Percentiles rank a stretch among this genome's conserved stretches.
Evolutionary conservation across 2,113 vertebrate genomes (phyloP).

Genomic region (Pedetes capensis): DNA sequence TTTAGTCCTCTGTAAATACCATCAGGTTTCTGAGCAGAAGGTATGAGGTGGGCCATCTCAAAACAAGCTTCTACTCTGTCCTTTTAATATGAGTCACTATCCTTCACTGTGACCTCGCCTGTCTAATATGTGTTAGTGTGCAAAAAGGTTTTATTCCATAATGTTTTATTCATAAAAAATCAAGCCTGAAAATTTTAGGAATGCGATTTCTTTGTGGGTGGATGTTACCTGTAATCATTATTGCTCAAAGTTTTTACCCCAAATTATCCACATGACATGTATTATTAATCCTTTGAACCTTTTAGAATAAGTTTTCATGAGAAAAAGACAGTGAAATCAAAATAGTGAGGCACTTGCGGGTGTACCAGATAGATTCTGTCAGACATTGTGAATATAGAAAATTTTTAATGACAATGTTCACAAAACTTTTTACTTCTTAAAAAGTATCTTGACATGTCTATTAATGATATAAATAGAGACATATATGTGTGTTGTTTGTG

Average conservation of each 20-base stretch:
- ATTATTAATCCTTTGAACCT: not conserved
- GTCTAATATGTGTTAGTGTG: constrained; percentile 62
- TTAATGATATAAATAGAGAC: constrained; percentile 35
- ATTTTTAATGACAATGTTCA: constrained; percentile 52
- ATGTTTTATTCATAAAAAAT: constrained; percentile 48
- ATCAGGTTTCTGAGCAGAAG: constrained; percentile 60
- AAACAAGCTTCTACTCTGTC: constrained; percentile 62
- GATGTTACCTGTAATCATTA: constrained; percentile 25
- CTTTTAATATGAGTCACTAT: constrained; percentile 51
- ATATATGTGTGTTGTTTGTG: constrained; percentile 61
- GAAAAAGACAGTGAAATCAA: constrained; percentile 33
- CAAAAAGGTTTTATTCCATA: constrained; percentile 42
- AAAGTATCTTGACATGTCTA: constrained; percentile 55
- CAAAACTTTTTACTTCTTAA: constrained; percentile 26
- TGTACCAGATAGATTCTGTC: constrained; percentile 5
- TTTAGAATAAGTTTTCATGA: constrained; percentile 37
- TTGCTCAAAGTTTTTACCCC: constrained; percentile 63
- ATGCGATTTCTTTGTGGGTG: constrained; percentile 10
- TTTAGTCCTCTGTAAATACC: constrained; percentile 45
- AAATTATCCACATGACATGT: not conserved
- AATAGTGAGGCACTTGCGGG: not conserved
- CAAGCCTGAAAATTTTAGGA: constrained; percentile 41
- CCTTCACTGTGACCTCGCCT: constrained; percentile 60
- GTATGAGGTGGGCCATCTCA: constrained; percentile 51
- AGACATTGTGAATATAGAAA: constrained; percentile 62